Percentiles rank a stretch among this genome's conserved stretches.
Conservation (phyloP, 2,797 vertebrate species). For the Urophycis tenuis region DNA sequence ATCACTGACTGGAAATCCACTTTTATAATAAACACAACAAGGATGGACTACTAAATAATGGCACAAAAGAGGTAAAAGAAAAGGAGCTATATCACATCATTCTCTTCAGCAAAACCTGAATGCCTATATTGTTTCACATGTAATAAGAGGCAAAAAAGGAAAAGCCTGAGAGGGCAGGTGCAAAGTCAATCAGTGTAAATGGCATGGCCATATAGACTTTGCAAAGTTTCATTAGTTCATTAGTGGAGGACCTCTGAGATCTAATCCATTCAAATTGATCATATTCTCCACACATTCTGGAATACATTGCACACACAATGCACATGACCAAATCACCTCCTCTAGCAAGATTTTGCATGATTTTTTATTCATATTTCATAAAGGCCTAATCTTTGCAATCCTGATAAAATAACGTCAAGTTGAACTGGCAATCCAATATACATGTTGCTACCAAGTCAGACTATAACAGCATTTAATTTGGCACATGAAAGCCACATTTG, state of each 20-base stretch:
- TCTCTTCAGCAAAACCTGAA: background rate
- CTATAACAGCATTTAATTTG: background rate
- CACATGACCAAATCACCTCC: background rate
- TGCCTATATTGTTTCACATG: background rate
- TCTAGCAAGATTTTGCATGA: background rate
- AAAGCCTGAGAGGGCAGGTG: background rate
- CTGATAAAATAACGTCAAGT: background rate
- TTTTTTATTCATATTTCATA: background rate
- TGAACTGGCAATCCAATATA: background rate
- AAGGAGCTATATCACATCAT: background rate
- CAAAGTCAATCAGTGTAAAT: background rate
- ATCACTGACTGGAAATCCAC: constrained; percentile 28
- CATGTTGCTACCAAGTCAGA: background rate
- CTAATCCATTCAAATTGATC: background rate
- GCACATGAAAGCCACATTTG: background rate
- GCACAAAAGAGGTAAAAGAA: too few relatives aligned
- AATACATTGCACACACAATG: background rate
- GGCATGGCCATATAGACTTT: background rate
- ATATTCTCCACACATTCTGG: too few relatives aligned
- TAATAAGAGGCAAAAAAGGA: background rate
- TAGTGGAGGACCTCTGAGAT: background rate
- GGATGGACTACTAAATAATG: constrained; percentile 11
- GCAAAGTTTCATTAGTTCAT: background rate
- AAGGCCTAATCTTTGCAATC: background rate
- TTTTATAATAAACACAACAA: constrained; percentile 33